phyloP scores from a whole-genome alignment of 1,140 invertebrate species.

The Sitobion miscanthi region DNA sequence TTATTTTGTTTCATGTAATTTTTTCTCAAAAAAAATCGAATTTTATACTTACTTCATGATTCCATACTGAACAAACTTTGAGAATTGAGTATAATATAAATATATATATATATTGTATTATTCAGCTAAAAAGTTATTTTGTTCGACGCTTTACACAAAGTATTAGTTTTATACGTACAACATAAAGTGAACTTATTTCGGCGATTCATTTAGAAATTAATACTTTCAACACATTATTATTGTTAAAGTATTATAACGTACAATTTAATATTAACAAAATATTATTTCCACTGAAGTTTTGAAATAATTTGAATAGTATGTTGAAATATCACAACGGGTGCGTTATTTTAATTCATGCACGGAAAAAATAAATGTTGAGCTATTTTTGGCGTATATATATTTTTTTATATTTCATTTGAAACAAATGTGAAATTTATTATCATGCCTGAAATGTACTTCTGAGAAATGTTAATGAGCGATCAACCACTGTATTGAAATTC shows the following conservation, averaged over 20 bases:
- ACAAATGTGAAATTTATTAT: background rate
- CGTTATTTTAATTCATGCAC: background rate
- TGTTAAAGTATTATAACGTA: background rate
- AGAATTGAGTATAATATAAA: background rate
- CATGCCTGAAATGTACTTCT: background rate
- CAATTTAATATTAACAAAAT: background rate
- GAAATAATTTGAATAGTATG: background rate
- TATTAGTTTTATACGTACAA: background rate
- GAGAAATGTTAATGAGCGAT: background rate
- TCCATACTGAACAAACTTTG: slow-evolving; percentile 15
- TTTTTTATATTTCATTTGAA: background rate
- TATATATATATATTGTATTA: background rate
- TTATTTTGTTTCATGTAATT: background rate
- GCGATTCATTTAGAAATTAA: background rate
- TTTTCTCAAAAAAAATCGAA: background rate
- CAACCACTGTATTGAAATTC: background rate
- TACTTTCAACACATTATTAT: background rate
- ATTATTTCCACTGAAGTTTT: background rate
- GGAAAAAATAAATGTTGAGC: background rate
- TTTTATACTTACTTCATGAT: background rate
- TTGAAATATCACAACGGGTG: background rate
- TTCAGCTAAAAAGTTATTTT: background rate
- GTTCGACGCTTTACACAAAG: background rate
- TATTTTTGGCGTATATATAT: background rate
- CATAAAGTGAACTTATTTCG: background rate